A percentile compares a stretch with the other conserved stretches of the same genome.
phyloP scores from a whole-genome alignment of 2,888 invertebrate genomes.

The Drosophila antonietae region DNA sequence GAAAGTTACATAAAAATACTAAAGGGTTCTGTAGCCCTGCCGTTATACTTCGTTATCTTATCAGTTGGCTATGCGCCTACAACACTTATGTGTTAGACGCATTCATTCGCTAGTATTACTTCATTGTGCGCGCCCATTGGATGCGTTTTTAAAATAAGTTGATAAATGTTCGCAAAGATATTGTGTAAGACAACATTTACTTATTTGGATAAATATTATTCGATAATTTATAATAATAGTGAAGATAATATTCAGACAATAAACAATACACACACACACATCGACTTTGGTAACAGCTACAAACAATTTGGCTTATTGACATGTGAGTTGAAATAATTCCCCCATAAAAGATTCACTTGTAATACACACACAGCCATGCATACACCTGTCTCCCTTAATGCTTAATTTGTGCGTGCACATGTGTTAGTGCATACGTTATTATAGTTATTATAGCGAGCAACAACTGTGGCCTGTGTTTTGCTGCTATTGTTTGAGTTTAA shows the following conservation, averaged over 20 bases:
- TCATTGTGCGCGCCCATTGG: conserved; percentile 48
- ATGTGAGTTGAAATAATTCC: conserved; percentile 40
- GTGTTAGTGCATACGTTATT: conserved; percentile 20
- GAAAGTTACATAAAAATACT: neutral
- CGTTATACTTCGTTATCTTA: conserved; percentile 58
- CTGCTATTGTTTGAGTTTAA: conserved; percentile 4
- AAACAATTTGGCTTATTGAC: conserved; percentile 21
- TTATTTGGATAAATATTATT: conserved; percentile 21
- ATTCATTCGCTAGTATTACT: conserved; percentile 66
- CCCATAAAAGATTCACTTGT: conserved; percentile 27
- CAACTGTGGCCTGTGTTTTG: conserved; percentile 6
- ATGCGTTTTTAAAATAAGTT: conserved; percentile 45
- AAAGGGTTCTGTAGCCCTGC: conserved; percentile 48
- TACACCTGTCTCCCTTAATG: conserved; percentile 20
- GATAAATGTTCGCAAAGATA: conserved; percentile 4
- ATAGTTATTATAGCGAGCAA: conserved; percentile 19
- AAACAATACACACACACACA: neutral
- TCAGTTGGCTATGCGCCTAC: conserved; percentile 42
- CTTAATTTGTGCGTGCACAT: conserved; percentile 16
- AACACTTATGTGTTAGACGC: conserved; percentile 29
- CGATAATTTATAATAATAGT: conserved; percentile 3
- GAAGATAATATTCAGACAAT: conserved; percentile 1
- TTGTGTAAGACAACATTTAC: conserved; percentile 13
- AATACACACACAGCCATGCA: conserved; percentile 9
- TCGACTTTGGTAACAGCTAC: neutral